Conservation (phyloP, 1,140 invertebrate species). For the Nebria ingens region DNA sequence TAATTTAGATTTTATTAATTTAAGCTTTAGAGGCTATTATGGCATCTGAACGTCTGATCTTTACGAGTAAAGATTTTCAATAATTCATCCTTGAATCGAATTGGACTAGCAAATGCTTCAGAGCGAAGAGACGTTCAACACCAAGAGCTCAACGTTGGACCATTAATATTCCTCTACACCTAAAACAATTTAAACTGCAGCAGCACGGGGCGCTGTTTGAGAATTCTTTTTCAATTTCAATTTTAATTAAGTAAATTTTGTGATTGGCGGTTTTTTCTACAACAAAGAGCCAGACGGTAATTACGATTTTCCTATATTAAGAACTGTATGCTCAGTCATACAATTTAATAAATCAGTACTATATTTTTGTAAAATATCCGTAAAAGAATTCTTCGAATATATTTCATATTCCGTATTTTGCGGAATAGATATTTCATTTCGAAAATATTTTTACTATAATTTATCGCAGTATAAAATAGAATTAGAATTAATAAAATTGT, state of each 20-base stretch:
- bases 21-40: background rate
- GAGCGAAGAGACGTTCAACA: background rate
- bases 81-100: background rate
- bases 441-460: too few relatives aligned
- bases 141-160: background rate
- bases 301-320: background rate
- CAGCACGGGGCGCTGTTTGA: background rate
- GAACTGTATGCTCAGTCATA: too few relatives aligned
- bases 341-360: too few relatives aligned
- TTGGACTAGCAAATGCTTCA: background rate
- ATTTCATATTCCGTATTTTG: too few relatives aligned
- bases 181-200: background rate
- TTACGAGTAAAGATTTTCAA: background rate
- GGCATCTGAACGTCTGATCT: background rate
- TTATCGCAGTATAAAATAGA: too few relatives aligned
- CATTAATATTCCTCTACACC: background rate
- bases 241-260: background rate
- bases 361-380: too few relatives aligned
- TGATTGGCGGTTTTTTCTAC: background rate
- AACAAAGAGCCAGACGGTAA: background rate
- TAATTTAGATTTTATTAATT: slow-evolving; percentile 1
- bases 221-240: background rate
- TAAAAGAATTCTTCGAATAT: too few relatives aligned
- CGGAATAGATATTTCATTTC: too few relatives aligned
- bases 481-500: too few relatives aligned